Percentiles rank a stretch among this genome's conserved stretches.
Evolutionary conservation across 2,113 vertebrate species (phyloP).

Genomic region (Centrocercus urophasianus): DNA sequence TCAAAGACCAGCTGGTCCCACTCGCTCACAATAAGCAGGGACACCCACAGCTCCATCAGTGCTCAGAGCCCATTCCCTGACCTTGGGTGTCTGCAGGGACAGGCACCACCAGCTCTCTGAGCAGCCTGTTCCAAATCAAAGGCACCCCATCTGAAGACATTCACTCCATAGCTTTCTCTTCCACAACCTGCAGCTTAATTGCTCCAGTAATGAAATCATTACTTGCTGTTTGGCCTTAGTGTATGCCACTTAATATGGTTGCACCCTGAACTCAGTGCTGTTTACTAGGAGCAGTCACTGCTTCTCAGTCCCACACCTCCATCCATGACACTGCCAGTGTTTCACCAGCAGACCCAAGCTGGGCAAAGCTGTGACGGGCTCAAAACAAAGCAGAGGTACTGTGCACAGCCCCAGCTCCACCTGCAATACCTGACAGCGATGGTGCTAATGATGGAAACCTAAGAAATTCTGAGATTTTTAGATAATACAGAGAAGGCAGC

Average conservation of each 20-base stretch:
- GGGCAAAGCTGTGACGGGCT: neutral
- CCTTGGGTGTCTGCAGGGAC: too few species aligned
- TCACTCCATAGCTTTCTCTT: too few species aligned
- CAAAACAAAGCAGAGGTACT: neutral
- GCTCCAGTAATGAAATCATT: too few species aligned
- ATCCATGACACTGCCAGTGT: accelerated
- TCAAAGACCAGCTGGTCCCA: too few species aligned
- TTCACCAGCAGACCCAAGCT: neutral
- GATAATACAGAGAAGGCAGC: accelerated
- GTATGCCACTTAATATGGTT: neutral
- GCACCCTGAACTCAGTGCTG: neutral
- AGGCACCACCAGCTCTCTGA: too few species aligned
- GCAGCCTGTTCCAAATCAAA: neutral
- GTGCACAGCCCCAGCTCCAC: accelerated
- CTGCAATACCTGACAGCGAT: accelerated
- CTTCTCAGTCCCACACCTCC: neutral
- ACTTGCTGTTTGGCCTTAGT: too few species aligned
- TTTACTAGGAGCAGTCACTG: neutral
- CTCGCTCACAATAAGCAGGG: too few species aligned
- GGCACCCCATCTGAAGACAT: neutral
- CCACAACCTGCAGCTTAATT: too few species aligned
- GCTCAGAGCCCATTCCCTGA: too few species aligned
- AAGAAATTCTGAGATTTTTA: neutral
- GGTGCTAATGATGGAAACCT: neutral
- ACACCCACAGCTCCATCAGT: too few species aligned